Evolutionary conservation across 2,797 vertebrate species (phyloP).

Genomic region (Eutrigla gurnardus): DNA sequence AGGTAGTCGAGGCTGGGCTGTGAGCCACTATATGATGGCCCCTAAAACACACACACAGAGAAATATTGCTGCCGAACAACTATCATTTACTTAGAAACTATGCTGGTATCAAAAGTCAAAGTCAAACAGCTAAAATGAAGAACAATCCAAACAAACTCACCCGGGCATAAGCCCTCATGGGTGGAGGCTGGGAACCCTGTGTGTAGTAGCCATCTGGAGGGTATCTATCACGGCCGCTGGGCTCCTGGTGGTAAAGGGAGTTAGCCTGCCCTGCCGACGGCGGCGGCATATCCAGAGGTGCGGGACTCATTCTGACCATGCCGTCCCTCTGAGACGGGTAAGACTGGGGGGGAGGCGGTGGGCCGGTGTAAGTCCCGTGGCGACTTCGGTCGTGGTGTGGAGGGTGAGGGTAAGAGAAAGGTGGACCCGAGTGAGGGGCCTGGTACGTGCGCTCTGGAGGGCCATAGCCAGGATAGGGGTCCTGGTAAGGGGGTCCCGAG

Average conservation of each 20-base stretch:
- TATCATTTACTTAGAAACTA: neutral
- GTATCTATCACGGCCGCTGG: constrained; percentile 89
- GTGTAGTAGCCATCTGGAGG: constrained; percentile 92
- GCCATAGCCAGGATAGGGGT: constrained; percentile 89
- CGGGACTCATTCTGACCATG: constrained; percentile 91
- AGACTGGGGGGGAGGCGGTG: constrained; percentile 88
- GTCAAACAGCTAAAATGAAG: neutral
- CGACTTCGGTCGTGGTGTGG: constrained; percentile 90
- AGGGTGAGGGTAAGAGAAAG: constrained; percentile 90
- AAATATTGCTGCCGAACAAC: constrained; percentile 1
- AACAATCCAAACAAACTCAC: constrained; percentile 76
- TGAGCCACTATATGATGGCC: constrained; percentile 81
- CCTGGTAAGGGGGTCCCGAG: constrained; percentile 89
- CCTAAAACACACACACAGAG: constrained; percentile 71
- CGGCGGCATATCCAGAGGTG: constrained; percentile 90
- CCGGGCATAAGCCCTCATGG: constrained; percentile 90
- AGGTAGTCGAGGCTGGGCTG: constrained; percentile 95
- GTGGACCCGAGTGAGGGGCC: constrained; percentile 84
- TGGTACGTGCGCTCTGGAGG: constrained; percentile 90
- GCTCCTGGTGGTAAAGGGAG: constrained; percentile 91
- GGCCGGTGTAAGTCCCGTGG: constrained; percentile 83
- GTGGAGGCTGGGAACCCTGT: constrained; percentile 85
- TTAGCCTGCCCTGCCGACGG: constrained; percentile 78
- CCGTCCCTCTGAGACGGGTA: constrained; percentile 90
- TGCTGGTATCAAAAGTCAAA: neutral